These are phyloP conservation scores for Sebastes fasciatus DNA, from an alignment of 2,113 vertebrate species.

Conservation along the genomic window DNA sequence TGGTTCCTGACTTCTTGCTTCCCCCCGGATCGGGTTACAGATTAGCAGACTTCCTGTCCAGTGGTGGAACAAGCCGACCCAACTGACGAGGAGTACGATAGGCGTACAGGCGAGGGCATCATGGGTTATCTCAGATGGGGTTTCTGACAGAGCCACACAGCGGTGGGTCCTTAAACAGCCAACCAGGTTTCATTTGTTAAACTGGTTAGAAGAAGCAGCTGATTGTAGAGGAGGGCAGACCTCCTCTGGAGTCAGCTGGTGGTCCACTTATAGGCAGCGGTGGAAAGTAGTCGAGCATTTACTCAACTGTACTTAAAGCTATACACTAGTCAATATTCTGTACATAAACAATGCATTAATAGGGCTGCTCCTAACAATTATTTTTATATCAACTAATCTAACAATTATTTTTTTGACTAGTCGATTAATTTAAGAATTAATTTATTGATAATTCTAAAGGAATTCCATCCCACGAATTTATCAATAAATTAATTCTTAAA, in stretches of 20 bases:
- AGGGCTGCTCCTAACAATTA: no score
- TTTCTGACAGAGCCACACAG: conserved; percentile 59
- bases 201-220: conserved; percentile 47
- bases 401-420: no score
- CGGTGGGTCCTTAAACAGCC: conserved; percentile 35
- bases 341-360: neutral
- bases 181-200: conserved; percentile 52
- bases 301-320: conserved; percentile 16
- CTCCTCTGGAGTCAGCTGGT: conserved; percentile 44
- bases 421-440: no score
- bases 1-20: conserved; percentile 90
- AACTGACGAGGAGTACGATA: conserved; percentile 46
- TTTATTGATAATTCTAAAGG: no score
- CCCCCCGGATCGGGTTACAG: conserved; percentile 89
- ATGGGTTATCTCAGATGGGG: conserved; percentile 58
- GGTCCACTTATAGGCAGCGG: conserved; percentile 16
- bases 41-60: conserved; percentile 93
- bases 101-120: conserved; percentile 36
- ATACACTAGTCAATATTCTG: neutral
- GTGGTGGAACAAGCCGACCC: conserved; percentile 72
- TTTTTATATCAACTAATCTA: no score
- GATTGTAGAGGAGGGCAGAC: conserved; percentile 36
- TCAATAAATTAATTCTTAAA: no score
- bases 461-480: no score
- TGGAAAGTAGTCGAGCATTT: neutral